phyloP scores from a whole-genome alignment of 2,797 vertebrate species.

The Liparis tanakae region DNA sequence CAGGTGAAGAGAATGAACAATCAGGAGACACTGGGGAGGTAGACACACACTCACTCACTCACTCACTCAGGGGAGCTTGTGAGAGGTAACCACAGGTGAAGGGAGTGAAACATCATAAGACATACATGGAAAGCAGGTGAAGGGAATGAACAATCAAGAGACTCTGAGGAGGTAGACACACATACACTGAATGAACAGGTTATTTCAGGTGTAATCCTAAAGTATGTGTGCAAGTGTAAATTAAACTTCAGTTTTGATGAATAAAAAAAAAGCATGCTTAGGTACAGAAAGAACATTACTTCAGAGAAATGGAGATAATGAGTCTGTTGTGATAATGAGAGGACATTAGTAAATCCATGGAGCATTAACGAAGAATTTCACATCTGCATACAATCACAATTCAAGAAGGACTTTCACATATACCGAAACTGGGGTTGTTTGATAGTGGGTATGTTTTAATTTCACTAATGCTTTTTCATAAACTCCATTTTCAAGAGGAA shows the following conservation, averaged over 20 bases:
- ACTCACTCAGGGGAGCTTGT: too few relatives aligned
- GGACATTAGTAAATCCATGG: constrained; percentile 35
- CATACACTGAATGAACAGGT: too few relatives aligned
- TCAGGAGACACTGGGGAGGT: too few relatives aligned
- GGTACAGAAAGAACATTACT: constrained; percentile 31
- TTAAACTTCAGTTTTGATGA: constrained; percentile 9
- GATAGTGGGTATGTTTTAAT: not conserved
- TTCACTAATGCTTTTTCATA: constrained; percentile 9
- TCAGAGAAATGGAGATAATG: constrained; percentile 71
- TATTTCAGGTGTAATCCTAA: not conserved
- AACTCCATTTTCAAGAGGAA: not conserved
- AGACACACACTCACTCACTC: too few relatives aligned
- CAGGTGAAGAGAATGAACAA: too few relatives aligned
- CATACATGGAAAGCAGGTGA: too few relatives aligned
- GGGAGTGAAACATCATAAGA: too few relatives aligned
- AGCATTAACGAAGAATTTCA: constrained; percentile 21
- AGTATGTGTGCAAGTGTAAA: not conserved
- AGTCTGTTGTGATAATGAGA: constrained; percentile 54
- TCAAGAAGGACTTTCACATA: constrained; percentile 11
- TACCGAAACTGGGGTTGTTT: constrained; percentile 9
- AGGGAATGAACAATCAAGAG: too few relatives aligned
- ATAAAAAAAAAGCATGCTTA: not conserved
- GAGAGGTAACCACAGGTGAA: too few relatives aligned
- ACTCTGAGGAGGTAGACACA: too few relatives aligned
- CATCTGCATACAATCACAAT: constrained; percentile 14